Evolutionary conservation across 2,113 vertebrate genomes (phyloP), one percentile per base, ranked within the genome.

Genomic region (Gymnobelideus leadbeateri): DNA sequence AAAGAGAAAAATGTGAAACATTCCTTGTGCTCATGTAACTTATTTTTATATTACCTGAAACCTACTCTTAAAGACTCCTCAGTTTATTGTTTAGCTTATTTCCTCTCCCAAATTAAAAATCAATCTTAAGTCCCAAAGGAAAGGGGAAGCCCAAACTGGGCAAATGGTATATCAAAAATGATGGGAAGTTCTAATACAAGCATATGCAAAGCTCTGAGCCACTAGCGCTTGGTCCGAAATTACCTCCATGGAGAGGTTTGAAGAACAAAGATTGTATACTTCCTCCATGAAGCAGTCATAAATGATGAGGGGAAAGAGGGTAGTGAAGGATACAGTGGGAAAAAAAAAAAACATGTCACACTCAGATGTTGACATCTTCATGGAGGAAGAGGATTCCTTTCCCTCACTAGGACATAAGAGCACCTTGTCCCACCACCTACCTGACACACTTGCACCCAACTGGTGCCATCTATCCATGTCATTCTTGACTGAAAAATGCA

Each of bases 51-150:
- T 68, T 68, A 37, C 57, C 37, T 37, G 10, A 68, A 37, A 11
- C 11, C 10, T 68, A 11, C 28, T 68, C 57, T 37, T 31, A 2
- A 68, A 68, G 10, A 68, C 31, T 26, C 91, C 47, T 93, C 24
- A 61, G 10, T 46, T 89, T 28, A 50, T 68, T 92, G 51, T 92
- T 94, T 91, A 7, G 91, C 46, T 92, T 91, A 43, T 55, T 61
- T 94, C 19, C 1, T 61, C 57, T 96, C 89, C 77, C 31, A 93
- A 84, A 84, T 84, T 97, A 90, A 95, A 49, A 90, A 95, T 25
- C 51, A 1, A 51, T 25, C 91, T 37, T 84, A 94, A 52, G 54
- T 47, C 31, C 77, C 90, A 93, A 90, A 8, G 53, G 43, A 31
- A 94, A 92, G 91, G 92, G 46, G 7, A 57, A 57, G 10, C 26